Base-by-base conservation (phyloP, 2,113 vertebrate species). In the Copsychus sechellarum region DNA sequence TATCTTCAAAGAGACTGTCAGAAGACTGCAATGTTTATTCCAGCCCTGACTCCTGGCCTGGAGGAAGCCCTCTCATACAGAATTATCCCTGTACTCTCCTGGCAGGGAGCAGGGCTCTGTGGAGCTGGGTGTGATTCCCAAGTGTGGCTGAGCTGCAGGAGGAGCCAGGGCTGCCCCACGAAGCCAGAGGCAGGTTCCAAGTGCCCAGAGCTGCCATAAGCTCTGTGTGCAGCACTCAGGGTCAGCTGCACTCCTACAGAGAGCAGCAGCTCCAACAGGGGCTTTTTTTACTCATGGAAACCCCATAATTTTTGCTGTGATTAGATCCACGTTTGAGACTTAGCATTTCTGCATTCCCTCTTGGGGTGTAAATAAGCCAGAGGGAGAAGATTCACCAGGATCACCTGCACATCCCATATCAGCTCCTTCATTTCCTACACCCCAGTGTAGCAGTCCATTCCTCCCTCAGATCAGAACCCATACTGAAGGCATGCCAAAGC, bases 1-100 rank as follows among this genome's bases (percentile, higher is more conserved):
- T 60, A 47, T 25, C 61, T 92, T 95, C 81, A 80, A 61, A 87
- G 45, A 87, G 28, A 82, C 70, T 94, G 31, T 53, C 47, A 86
- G 57, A 93, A 85, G 45, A 24, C 29, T 26, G 28, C 8, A 28
- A 8, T 60, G 65, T 64, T 79, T 53, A 84, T 81, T 80, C 57
- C 45, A 60, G 26, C 24, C 43, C 51, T 10, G n/a, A 53, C 42
- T 84, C 42, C 47, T 36, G 29, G 53, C 16, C 56, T 0, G 0
- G 28, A 76, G 48, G 56, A 64, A 92, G 57, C n/a, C 43, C 31
- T 50, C 34, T 64, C 50, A 45, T 13, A 34, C 42, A 69, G 42
- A 81, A 42, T 23, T 34, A 56, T 8, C 40, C 50, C 38, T 15
- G 33, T 5, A 18, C 33, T 3, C 1, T 34, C 45, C 66, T 12